These are phyloP conservation scores for Fistularia tabacaria DNA, from an alignment of 2,797 vertebrate species.

Conservation along the genomic window DNA sequence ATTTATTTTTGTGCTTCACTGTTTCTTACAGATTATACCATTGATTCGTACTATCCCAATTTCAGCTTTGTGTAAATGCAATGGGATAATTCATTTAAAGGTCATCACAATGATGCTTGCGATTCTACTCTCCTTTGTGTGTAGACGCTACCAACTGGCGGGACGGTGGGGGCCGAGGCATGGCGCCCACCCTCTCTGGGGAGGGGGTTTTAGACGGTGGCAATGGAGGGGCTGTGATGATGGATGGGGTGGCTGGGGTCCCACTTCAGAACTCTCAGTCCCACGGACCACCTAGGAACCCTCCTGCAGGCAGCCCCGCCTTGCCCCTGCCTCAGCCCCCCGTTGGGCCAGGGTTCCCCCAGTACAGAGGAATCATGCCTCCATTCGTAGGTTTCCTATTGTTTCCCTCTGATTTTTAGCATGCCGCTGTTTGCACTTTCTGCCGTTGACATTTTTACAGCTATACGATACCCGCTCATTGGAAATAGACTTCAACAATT, in stretches of 20 bases:
- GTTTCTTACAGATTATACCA: too few relatives aligned
- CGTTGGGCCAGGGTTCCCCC: conserved; percentile 85
- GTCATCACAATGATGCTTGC: background rate
- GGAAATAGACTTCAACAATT: too few relatives aligned
- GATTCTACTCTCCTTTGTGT: conserved; percentile 7
- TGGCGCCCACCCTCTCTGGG: conserved; percentile 78
- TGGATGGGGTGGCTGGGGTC: conserved; percentile 78
- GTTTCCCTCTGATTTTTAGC: conserved; percentile 1
- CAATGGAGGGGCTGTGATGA: conserved; percentile 75
- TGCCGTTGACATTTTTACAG: too few relatives aligned
- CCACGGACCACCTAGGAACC: conserved; percentile 76
- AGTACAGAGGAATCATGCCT: conserved; percentile 88
- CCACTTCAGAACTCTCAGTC: conserved; percentile 69
- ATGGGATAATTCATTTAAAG: too few relatives aligned
- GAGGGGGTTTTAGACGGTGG: conserved; percentile 82
- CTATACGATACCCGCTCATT: too few relatives aligned
- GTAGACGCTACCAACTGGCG: conserved; percentile 90
- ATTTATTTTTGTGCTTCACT: too few relatives aligned
- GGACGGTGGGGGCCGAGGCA: conserved; percentile 88
- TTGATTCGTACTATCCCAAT: too few relatives aligned
- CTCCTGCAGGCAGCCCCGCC: conserved; percentile 75
- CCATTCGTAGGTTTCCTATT: conserved; percentile 82
- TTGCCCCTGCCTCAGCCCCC: conserved; percentile 79
- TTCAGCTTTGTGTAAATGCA: too few relatives aligned
- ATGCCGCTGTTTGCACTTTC: too few relatives aligned